A percentile compares a stretch with the other conserved stretches of the same genome.
These are phyloP conservation scores for Calidris pugnax DNA, from an alignment of 2,113 vertebrate genomes.

Conservation along the genomic window DNA sequence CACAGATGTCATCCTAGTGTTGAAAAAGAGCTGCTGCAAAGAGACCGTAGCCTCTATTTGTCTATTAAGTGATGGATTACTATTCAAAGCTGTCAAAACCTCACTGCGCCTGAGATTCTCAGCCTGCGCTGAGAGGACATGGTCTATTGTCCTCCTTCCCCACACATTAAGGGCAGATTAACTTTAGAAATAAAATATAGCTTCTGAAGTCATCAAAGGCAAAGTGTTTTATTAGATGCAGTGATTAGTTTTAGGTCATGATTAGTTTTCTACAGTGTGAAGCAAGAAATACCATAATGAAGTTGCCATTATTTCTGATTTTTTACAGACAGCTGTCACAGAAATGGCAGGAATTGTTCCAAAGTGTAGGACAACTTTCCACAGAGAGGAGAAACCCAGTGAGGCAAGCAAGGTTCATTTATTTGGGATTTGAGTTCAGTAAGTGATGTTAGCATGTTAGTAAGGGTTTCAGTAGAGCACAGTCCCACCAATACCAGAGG, in stretches of 20 bases:
- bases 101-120: background rate
- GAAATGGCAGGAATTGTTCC: background rate
- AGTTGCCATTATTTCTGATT: background rate
- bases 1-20: background rate
- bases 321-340: background rate
- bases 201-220: background rate
- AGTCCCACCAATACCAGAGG: background rate
- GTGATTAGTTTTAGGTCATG: background rate
- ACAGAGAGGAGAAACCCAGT: background rate
- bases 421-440: background rate
- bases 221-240: background rate
- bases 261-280: background rate
- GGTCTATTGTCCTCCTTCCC: background rate
- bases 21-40: conserved; percentile 6
- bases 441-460: background rate
- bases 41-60: background rate
- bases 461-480: background rate
- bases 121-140: background rate
- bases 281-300: background rate
- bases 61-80: conserved; percentile 23
- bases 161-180: background rate
- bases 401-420: background rate
- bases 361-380: background rate
- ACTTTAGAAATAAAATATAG: conserved; percentile 25
- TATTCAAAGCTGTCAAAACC: conserved; percentile 39